Base-by-base conservation (phyloP, 1,140 invertebrate genomes). In the Spodoptera frugiperda region DNA sequence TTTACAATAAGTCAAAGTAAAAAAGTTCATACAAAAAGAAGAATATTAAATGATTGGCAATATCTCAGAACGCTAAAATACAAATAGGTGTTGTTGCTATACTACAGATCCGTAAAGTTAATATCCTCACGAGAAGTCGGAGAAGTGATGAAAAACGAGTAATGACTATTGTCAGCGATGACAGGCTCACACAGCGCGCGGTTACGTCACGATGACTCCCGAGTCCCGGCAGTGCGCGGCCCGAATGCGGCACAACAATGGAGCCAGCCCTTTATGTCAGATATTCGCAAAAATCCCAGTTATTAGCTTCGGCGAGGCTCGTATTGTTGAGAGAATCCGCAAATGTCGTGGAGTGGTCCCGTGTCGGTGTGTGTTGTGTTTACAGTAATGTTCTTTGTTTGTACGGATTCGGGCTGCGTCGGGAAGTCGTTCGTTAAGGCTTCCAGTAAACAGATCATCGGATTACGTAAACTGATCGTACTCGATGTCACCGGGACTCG, bases 241-340 rank as follows among this genome's bases (percentile, higher is more conserved):
- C 33, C 33, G 54, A 61, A 61, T 39, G n/a, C 19, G 15, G 33
- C 25, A 17, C 59, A 44, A 63, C 33, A 63, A 63, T 63, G 33
- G 59, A 10, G 17, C 33, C 59, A 63, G 44, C 59, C 59, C 33
- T 63, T 63, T 63, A 19, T 67, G 63, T 8, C n/a, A n/a, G 44
- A n/a, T 48, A 49, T 25, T 67, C 39, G 11, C 17, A 67, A 67
- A 49, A 67, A 48, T 5, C 39, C 17, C 61, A 11, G 21, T 67
- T 65, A 65, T 65, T 65, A 65, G 44, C 63, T 67, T 67, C 63
- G 63, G 39, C 63, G 21, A 46, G 63, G 21, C 19, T 67, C 63
- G 63, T 67, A 67, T 67, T 67, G 63, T 67, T 46, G 44, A 49
- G 59, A 49, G 63, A 49, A 48, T 19, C 39, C 19, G 39, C 3